Evolutionary conservation across 2,888 invertebrate genomes (phyloP), one percentile per base, ranked within the genome.

Genomic region (Serrognathus titanus): DNA sequence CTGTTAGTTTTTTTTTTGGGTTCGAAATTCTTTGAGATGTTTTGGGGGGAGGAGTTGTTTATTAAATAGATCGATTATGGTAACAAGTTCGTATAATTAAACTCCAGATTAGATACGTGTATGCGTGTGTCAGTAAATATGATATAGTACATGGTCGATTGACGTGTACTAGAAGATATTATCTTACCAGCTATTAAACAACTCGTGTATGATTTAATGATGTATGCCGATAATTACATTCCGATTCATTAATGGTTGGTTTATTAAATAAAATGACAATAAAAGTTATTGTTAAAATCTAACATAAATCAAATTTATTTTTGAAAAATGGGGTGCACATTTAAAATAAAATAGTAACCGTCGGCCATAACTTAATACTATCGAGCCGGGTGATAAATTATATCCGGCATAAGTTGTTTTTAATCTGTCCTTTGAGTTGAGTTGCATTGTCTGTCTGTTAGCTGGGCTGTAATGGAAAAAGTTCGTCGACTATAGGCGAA

Each of bases 401-500:
- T 65, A 66, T 61, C 60, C 59, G 59, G 64, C 66, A 65, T 64
- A 68, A 66, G 66, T 66, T 68, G 66, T 66, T 70, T 67, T 67
- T 68, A 67, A 69, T 70, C 68, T 69, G 64, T 63, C 66, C 64
- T 66, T 68, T 67, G 64, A 71, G 62, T 62, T 63, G 62, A 58
- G 59, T 64, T 67, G 65, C 67, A 70, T 72, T 71, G 71, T 71
- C 69, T 69, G 67, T 69, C 66, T 71, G 69, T 70, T 69, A 66
- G 68, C 67, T 31, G 24, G 24, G 24, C 24, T 67, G 67, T 71
- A 72, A 72, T 72, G 71, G 72, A 72, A 72, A 72, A 72, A 72
- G 70, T 72, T 72, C 66, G 67, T 67, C 68, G 69, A 71, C 71
- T 71, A 69, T 70, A 63, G 66, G 66, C 52, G 66, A 68, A 70